Evolutionary conservation across 2,888 invertebrate genomes (phyloP).

Genomic region (Rotaria macrura): DNA sequence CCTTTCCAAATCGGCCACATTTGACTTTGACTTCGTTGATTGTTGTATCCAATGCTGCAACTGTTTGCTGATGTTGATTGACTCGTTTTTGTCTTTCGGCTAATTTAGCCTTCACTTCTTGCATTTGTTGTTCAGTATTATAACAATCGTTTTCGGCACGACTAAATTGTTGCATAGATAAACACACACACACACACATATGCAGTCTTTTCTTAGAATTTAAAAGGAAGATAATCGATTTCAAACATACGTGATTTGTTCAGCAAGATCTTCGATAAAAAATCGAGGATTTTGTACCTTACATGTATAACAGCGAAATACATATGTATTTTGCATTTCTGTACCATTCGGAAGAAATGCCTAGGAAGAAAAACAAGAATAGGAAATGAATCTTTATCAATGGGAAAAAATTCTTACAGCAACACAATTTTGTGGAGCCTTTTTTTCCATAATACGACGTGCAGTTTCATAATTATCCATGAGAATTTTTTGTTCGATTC

Average conservation of each 20-base stretch:
- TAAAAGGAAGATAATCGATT: background rate
- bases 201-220: background rate
- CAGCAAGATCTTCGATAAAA: slow-evolving; percentile 25
- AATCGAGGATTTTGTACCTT: background rate
- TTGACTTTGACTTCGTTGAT: background rate
- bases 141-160: slow-evolving; percentile 20
- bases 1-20: background rate
- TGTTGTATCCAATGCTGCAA: background rate
- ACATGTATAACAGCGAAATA: slow-evolving; percentile 26
- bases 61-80: slow-evolving; percentile 9
- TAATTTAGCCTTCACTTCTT: slow-evolving; percentile 18
- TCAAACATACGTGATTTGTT: background rate
- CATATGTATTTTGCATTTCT: slow-evolving; percentile 17
- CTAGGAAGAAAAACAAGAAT: background rate
- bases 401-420: background rate
- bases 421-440: background rate
- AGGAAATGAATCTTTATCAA: background rate
- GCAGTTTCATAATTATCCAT: background rate
- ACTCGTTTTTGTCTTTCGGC: slow-evolving; percentile 24
- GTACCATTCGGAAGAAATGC: slow-evolving; percentile 27
- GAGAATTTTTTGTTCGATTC: background rate
- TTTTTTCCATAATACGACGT: background rate
- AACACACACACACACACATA: no score
- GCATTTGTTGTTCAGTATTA: slow-evolving; percentile 20
- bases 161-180: no score